These are phyloP conservation scores for Stenodema calcarata DNA, from an alignment of 2,888 invertebrate genomes.

Conservation along the genomic window DNA sequence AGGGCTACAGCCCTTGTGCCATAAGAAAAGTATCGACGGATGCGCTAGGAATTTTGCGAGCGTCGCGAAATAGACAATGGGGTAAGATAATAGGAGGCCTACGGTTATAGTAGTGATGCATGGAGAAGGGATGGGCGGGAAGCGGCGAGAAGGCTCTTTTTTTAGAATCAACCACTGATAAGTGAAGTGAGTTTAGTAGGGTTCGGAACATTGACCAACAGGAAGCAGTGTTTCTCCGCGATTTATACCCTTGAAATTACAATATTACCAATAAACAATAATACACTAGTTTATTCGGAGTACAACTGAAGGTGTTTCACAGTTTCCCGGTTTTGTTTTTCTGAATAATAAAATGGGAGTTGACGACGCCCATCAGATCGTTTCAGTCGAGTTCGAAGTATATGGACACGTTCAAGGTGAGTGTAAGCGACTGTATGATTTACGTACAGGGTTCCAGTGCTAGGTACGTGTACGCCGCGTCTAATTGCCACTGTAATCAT, in stretches of 20 bases:
- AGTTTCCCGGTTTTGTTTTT: neutral
- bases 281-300: neutral
- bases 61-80: constrained; percentile 34
- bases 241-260: neutral
- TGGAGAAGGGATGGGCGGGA: constrained; percentile 34
- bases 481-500: too few relatives aligned
- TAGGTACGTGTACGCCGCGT: too few relatives aligned
- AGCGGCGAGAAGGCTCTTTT: constrained; percentile 29
- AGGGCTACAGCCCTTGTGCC: too few relatives aligned
- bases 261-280: too few relatives aligned
- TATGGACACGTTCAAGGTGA: constrained; percentile 90
- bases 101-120: constrained; percentile 14
- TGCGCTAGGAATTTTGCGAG: neutral
- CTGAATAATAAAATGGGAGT: constrained; percentile 52
- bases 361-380: constrained; percentile 62
- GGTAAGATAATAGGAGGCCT: constrained; percentile 33
- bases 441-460: too few relatives aligned
- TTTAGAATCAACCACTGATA: constrained; percentile 47
- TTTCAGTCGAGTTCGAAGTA: constrained; percentile 88
- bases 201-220: constrained; percentile 35
- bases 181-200: constrained; percentile 37
- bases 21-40: neutral
- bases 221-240: neutral
- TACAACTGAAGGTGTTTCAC: neutral
- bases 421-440: neutral